A percentile compares a stretch with the other conserved stretches of the same genome.
Evolutionary conservation across 1,140 invertebrate genomes (phyloP).

Genomic region (Hyles vespertilio): DNA sequence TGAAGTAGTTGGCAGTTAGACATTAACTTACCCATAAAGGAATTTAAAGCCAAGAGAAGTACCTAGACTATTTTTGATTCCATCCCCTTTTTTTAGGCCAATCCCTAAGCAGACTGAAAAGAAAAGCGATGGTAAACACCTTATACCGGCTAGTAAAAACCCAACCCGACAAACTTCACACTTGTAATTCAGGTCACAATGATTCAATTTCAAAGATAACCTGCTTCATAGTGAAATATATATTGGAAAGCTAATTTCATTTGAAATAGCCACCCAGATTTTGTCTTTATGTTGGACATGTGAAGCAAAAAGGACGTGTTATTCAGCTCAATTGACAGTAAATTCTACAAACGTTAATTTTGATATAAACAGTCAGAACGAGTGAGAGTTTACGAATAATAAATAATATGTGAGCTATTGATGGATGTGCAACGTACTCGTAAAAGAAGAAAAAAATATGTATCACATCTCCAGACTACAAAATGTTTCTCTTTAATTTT

Average conservation of each 20-base stretch:
- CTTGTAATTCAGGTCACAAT: slow-evolving; percentile 3
- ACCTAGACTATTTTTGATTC: too few species aligned
- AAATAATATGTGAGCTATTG: neutral
- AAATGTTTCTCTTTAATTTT: slow-evolving; percentile 41
- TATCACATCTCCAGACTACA: slow-evolving; percentile 21
- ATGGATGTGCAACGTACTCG: slow-evolving; percentile 26
- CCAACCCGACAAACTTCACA: slow-evolving; percentile 1
- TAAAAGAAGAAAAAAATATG: slow-evolving; percentile 19
- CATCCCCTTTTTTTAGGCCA: too few species aligned
- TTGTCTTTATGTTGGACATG: slow-evolving; percentile 2
- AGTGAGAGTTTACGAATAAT: slow-evolving; percentile 10
- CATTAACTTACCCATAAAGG: too few species aligned
- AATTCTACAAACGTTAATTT: slow-evolving; percentile 3
- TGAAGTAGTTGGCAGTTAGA: too few species aligned
- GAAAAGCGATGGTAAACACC: neutral
- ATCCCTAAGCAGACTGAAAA: too few species aligned
- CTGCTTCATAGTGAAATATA: slow-evolving; percentile 1
- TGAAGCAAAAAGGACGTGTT: neutral
- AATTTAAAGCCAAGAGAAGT: too few species aligned
- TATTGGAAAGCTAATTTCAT: slow-evolving; percentile 5
- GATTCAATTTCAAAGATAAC: slow-evolving; percentile 1
- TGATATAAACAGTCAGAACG: slow-evolving; percentile 8
- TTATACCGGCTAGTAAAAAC: neutral
- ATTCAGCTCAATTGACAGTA: neutral
- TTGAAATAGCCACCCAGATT: slow-evolving; percentile 8